These are phyloP conservation scores for Sarcophaga rosellei DNA, from an alignment of 2,888 invertebrate genomes.

Conservation along the genomic window DNA sequence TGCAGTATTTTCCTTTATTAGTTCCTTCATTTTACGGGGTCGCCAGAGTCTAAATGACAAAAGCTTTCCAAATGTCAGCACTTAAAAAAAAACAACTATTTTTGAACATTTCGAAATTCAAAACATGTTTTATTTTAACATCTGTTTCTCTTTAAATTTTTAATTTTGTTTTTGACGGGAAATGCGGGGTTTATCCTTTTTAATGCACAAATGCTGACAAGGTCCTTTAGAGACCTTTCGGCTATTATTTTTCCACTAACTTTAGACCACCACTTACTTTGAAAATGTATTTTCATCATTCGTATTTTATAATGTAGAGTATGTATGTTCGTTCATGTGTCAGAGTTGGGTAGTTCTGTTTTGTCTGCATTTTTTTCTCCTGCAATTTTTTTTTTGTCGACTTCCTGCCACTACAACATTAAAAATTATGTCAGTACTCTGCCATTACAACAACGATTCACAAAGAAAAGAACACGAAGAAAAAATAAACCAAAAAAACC, in stretches of 20 bases:
- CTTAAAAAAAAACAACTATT: too few relatives aligned
- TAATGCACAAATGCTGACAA: background rate
- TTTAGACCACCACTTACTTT: background rate
- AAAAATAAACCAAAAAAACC: background rate
- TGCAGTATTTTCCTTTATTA: too few relatives aligned
- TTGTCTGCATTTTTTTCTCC: background rate
- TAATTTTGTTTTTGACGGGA: background rate
- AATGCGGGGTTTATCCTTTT: background rate
- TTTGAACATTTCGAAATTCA: too few relatives aligned
- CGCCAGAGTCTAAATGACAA: too few relatives aligned
- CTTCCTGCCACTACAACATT: background rate
- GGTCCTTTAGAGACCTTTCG: background rate
- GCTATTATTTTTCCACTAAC: background rate
- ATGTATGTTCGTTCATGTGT: background rate
- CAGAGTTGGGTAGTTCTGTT: background rate
- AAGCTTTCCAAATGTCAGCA: too few relatives aligned
- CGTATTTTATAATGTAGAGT: background rate
- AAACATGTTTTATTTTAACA: background rate
- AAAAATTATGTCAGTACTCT: constrained; percentile 47
- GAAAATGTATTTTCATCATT: too few relatives aligned
- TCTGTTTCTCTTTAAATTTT: background rate
- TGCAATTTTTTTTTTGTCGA: background rate
- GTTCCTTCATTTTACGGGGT: too few relatives aligned
- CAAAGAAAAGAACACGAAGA: background rate
- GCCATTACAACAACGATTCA: constrained; percentile 37